Base-by-base conservation (phyloP, 2,797 vertebrate species). In the Cryptoprocta ferox region DNA sequence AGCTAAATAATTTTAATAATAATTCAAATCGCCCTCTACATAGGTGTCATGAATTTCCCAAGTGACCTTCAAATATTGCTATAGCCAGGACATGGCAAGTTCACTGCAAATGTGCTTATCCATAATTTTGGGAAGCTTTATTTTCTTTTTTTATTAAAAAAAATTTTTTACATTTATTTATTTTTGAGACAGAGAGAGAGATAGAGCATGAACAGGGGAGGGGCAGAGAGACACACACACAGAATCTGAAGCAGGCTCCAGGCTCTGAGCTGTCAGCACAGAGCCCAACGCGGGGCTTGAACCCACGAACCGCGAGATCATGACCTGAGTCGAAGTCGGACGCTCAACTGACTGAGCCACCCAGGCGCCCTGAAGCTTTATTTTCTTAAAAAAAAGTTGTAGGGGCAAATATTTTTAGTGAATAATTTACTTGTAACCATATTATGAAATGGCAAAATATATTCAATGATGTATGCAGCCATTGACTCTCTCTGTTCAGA, bases 351-450 rank as follows among this genome's bases (percentile, higher is more conserved):
- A n/a, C n/a, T n/a, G n/a, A n/a, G n/a, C n/a, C n/a, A n/a, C n/a
- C n/a, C n/a, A n/a, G n/a, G n/a, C n/a, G n/a, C n/a, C n/a, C n/a
- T n/a, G n/a, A n/a, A n/a, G n/a, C n/a, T n/a, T n/a, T n/a, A n/a
- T 30, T 42, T 53, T 93, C 88, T 86, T 83, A 61, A 42, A 79
- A 21, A 95, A 68, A 85, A 50, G 42, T 73, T 76, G 30, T 89
- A 76, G 76, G 71, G 96, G 89, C 81, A 98, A 95, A 59, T 76
- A 97, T 88, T 94, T 94, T 78, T 70, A 50, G 83, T 95, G 94
- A 97, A 97, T 81, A 80, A 96, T 35, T 30, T 86, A 19, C 80
- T 97, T 96, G 24, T 42, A 88, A 63, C 45, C 65, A 39, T 78
- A 63, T 93, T 90, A 76, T n/a, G 50, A 90, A 91, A n/a, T 95